phyloP scores from a whole-genome alignment of 2,113 vertebrate genomes.

The Noctilio leporinus region DNA sequence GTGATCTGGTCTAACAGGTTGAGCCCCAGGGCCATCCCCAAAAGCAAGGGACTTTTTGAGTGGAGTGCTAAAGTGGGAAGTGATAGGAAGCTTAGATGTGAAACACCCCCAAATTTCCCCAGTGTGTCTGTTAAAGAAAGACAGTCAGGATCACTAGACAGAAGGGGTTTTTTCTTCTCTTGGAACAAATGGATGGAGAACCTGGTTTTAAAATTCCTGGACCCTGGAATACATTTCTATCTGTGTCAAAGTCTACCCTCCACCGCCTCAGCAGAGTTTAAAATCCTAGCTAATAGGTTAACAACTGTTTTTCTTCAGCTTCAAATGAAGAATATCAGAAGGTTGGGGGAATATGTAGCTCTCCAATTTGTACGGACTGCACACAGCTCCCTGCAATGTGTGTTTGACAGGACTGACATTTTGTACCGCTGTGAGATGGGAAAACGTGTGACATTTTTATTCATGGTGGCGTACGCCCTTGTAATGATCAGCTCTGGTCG shows the following conservation, averaged over 20 bases:
- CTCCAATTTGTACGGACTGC: conserved; percentile 89
- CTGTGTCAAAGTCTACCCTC: conserved; percentile 78
- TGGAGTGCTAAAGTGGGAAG: conserved; percentile 30
- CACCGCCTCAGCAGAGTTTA: conserved; percentile 80
- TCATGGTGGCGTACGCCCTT: conserved; percentile 88
- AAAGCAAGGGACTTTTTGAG: conserved; percentile 52
- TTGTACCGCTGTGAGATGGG: conserved; percentile 86
- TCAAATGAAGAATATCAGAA: conserved; percentile 89
- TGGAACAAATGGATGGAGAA: conserved; percentile 61
- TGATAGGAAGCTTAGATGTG: conserved; percentile 31
- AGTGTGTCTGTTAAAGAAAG: conserved; percentile 58
- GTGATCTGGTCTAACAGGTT: neutral
- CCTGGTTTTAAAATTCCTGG: conserved; percentile 72
- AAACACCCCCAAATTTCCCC: conserved; percentile 39
- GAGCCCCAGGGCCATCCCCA: conserved; percentile 36
- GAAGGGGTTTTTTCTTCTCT: neutral
- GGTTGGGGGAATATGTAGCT: conserved; percentile 85
- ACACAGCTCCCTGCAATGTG: conserved; percentile 85
- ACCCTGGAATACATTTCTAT: conserved; percentile 76
- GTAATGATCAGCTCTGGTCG: conserved; percentile 90
- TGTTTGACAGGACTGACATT: conserved; percentile 90
- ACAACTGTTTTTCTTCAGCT: conserved; percentile 89
- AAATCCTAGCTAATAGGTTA: conserved; percentile 88
- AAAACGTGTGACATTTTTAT: conserved; percentile 89
- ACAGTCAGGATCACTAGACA: conserved; percentile 20